Evolutionary conservation across 2,797 vertebrate species (phyloP), one percentile per base, ranked within the genome.

Genomic region (Myotis planiceps): DNA sequence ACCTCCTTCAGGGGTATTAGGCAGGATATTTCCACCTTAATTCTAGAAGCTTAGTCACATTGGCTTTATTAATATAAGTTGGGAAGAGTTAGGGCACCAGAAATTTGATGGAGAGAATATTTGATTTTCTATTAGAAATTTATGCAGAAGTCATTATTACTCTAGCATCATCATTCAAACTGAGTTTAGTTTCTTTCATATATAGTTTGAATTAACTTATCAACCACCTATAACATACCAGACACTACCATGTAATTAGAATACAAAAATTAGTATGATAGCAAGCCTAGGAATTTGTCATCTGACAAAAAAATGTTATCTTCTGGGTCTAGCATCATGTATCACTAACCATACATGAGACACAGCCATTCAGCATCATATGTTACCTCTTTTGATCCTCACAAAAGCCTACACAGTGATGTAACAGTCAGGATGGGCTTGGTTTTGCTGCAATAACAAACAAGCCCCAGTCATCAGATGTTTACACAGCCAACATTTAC

Each of bases 321-420:
- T 37, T 49, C 25, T 6, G 55, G 58, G 58, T 60, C 12, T 60
- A 60, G 58, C 9, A 4, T 4, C 3, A 25, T 1, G 37, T 0
- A 5, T 25, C n/a, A 3, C 3, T 32, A n/a, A 23, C 2, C 25
- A 3, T 0, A 10, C 0, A 0, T 5, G 34, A 49, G 23, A 29
- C 49, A 4, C 3, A 2, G 16, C 29, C 39, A 5, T 19, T n/a
- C 12, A 7, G 18, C 32, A 19, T 5, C 14, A 3, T 9, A 1
- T 0, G 9, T 9, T 0, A 16, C 55, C 2, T 0, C 34, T 60
- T 39, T 25, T 3, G 1, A 15, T 19, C 1, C 14, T 29, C 23
- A 1, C 14, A 5, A 1, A 37, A 12, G 13, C 53, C n/a, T 2
- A 0, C 0, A 2, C 6, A 12, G 53, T 0, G 3, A 2, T 23